Evolutionary conservation across 2,797 vertebrate genomes (phyloP), one percentile per base, ranked within the genome.

Genomic region (Poecilia velifera): DNA sequence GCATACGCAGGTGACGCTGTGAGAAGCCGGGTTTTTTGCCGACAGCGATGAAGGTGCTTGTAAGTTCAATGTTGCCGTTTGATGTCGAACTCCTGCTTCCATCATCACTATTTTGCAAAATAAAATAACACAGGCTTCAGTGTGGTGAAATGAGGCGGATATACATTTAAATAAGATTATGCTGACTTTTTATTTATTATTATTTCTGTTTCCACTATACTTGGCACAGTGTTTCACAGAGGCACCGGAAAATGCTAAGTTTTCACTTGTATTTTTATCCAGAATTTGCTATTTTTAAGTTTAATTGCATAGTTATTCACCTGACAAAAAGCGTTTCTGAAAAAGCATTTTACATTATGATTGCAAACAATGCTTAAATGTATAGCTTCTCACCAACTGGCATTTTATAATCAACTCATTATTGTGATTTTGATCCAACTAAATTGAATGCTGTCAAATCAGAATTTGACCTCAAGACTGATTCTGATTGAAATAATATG

Each of bases 71-170:
- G 59, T 79, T 68, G 70, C 66, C 77, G 41, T 34, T 78, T 79
- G 68, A 39, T 74, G 74, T 53, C 66, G 79, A 81, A 77, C 76
- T 47, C 57, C 84, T 79, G 53, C 0, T 1, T 84, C 78, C 74
- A 80, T 84, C 85, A 80, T 76, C 79, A 47, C 51, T 64, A 75
- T 85, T 85, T 80, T 22, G 41, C 39, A 28, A 28, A 28, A 28
- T 45, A 14, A 45, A 71, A 14, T 28, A 43, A 70, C 3, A 43
- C 20, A 43, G 20, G 36, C 18, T 41, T 68, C 16, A n/a, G 66
- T 25, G 66, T 39, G 7, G 47, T n/a, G 34, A 28, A 55, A 53
- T 22, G 14, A 55, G 41, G 57, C 22, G 6, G 6, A 41, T 25
- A 20, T 16, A 31, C 28, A 34, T 62, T 34, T 13, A 62, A 31